Evolutionary conservation across 2,797 vertebrate species (phyloP).

Genomic region (Enteromius anoplus): DNA sequence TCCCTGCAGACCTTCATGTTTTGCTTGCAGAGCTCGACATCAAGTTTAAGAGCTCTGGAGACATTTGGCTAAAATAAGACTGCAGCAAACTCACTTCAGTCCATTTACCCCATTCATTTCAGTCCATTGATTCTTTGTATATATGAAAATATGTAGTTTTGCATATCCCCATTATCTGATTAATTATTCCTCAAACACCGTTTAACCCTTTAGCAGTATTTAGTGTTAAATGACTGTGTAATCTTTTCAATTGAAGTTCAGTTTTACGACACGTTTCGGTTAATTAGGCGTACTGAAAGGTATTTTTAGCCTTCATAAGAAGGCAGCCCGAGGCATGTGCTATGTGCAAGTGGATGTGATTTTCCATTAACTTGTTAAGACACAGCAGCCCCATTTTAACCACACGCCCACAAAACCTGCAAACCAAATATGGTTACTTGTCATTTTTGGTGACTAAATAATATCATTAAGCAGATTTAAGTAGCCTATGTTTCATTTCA

Average conservation of each 20-base stretch:
- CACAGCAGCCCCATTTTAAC: slow-evolving; percentile 17
- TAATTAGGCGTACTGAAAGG: slow-evolving; percentile 10
- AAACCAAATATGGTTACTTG: neutral
- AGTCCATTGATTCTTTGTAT: neutral
- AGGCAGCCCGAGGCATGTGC: slow-evolving; percentile 40
- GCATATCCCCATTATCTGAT: neutral
- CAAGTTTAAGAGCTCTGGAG: slow-evolving; percentile 53
- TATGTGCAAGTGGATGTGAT: slow-evolving; percentile 38
- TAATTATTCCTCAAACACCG: slow-evolving; percentile 2
- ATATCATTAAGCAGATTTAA: neutral
- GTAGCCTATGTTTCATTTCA: neutral
- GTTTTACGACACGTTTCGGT: slow-evolving; percentile 8
- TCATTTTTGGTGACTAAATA: neutral
- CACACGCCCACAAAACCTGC: neutral
- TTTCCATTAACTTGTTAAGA: slow-evolving; percentile 42
- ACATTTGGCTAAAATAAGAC: slow-evolving; percentile 64
- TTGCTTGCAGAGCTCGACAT: slow-evolving; percentile 54
- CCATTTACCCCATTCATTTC: neutral
- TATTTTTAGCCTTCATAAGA: slow-evolving; percentile 48
- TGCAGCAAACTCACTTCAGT: neutral
- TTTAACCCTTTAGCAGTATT: slow-evolving; percentile 19
- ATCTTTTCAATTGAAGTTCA: slow-evolving; percentile 14
- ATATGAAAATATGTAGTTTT: neutral
- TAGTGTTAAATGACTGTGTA: neutral
- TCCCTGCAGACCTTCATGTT: slow-evolving; percentile 52